These are phyloP conservation scores for Cotesia typhae DNA, from an alignment of 1,140 invertebrate species.

Conservation along the genomic window DNA sequence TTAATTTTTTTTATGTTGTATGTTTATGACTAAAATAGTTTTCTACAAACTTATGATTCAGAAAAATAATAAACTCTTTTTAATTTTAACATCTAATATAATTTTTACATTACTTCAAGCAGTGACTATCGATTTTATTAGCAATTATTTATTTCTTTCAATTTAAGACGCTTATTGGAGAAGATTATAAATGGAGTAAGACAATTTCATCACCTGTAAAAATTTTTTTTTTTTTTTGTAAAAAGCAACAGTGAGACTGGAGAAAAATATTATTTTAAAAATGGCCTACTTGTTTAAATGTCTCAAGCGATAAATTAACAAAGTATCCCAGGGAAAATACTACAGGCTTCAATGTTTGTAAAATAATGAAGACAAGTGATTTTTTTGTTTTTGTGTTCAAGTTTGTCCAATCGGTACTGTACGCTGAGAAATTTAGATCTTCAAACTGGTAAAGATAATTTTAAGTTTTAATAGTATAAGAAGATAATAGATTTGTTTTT, in stretches of 20 bases:
- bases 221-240: not conserved
- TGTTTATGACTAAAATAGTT: too few relatives aligned
- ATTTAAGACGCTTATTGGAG: not conserved
- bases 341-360: not conserved
- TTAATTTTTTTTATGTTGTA: too few relatives aligned
- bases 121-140: too few relatives aligned
- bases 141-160: too few relatives aligned
- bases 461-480: too few relatives aligned
- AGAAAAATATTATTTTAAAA: not conserved
- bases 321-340: not conserved
- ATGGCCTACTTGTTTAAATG: slow-evolving; percentile 2
- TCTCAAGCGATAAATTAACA: not conserved
- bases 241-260: not conserved
- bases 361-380: not conserved
- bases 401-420: not conserved
- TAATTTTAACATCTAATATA: too few relatives aligned
- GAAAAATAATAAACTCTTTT: too few relatives aligned
- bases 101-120: too few relatives aligned
- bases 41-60: too few relatives aligned
- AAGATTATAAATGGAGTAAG: slow-evolving; percentile 8
- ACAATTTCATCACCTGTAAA: slow-evolving; percentile 15
- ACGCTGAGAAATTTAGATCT: not conserved
- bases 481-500: not conserved
- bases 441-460: too few relatives aligned
- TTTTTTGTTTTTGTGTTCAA: not conserved